Evolutionary conservation across 2,113 vertebrate genomes (phyloP).

Genomic region (Dissostichus mawsoni): DNA sequence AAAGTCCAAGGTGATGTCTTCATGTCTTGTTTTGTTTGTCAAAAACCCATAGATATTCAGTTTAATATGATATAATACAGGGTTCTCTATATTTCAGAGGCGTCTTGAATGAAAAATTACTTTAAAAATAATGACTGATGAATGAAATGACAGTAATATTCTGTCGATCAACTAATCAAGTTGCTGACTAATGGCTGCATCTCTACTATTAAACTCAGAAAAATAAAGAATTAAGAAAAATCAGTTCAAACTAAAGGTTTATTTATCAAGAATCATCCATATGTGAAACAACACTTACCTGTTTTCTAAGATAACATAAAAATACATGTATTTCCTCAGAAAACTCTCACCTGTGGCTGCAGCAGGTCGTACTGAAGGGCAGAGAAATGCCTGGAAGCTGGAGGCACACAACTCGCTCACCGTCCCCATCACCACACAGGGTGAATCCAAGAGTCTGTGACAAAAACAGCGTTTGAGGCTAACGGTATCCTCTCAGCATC

Average conservation of each 20-base stretch:
- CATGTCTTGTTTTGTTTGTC: no score
- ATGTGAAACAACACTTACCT: neutral
- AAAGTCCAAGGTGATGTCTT: no score
- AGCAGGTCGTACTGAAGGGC: slow-evolving; percentile 80
- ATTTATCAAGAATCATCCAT: neutral
- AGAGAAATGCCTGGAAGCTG: slow-evolving; percentile 93
- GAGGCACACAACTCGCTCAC: slow-evolving; percentile 93
- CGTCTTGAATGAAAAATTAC: no score
- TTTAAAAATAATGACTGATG: no score
- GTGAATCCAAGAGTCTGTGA: slow-evolving; percentile 36
- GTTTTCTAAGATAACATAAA: neutral
- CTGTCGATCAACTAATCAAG: no score
- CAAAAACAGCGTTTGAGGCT: neutral
- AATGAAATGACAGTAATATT: no score
- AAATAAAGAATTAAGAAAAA: neutral
- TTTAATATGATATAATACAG: no score
- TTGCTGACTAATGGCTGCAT: no score
- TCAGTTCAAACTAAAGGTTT: neutral
- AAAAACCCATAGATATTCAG: no score
- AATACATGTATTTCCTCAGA: neutral
- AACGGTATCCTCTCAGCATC: slow-evolving; percentile 41
- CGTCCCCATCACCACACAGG: slow-evolving; percentile 84
- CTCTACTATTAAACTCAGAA: neutral
- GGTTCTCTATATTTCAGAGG: no score
- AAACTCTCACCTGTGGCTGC: slow-evolving; percentile 76